These are phyloP conservation scores for Magallana ariakensis DNA, from an alignment of 1,140 invertebrate genomes.

Conservation along the genomic window DNA sequence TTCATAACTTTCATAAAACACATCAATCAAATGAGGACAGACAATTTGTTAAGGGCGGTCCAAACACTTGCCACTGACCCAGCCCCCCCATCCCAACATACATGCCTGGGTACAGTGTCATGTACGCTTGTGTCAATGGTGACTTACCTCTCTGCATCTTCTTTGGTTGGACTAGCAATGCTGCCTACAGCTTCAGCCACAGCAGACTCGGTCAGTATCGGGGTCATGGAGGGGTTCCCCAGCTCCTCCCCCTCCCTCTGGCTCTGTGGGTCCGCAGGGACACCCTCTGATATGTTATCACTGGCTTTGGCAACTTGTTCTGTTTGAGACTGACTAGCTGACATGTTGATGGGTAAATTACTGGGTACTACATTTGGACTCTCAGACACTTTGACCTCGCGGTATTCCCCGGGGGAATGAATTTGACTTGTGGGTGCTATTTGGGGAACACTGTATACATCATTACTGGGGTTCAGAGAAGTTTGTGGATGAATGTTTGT, in stretches of 20 bases:
- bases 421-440: neutral
- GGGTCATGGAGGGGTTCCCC: constrained; percentile 5
- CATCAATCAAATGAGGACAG: too few relatives aligned
- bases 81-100: too few relatives aligned
- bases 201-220: constrained; percentile 54
- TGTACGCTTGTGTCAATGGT: too few relatives aligned
- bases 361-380: neutral
- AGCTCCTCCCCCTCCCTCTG: neutral
- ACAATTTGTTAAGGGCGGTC: too few relatives aligned
- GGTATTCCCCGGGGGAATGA: neutral
- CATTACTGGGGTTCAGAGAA: neutral
- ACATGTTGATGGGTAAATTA: constrained; percentile 7
- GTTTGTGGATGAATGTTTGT: neutral
- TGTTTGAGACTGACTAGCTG: constrained; percentile 44
- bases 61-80: too few relatives aligned
- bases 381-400: neutral
- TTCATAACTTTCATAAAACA: too few relatives aligned
- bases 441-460: constrained; percentile 1
- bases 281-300: constrained; percentile 23
- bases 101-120: too few relatives aligned
- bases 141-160: constrained; percentile 56
- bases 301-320: constrained; percentile 18
- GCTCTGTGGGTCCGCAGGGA: neutral
- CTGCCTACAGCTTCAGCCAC: constrained; percentile 62
- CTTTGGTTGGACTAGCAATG: constrained; percentile 61